Evolutionary conservation across 2,113 vertebrate genomes (phyloP).

Genomic region (Lamprotornis superbus): DNA sequence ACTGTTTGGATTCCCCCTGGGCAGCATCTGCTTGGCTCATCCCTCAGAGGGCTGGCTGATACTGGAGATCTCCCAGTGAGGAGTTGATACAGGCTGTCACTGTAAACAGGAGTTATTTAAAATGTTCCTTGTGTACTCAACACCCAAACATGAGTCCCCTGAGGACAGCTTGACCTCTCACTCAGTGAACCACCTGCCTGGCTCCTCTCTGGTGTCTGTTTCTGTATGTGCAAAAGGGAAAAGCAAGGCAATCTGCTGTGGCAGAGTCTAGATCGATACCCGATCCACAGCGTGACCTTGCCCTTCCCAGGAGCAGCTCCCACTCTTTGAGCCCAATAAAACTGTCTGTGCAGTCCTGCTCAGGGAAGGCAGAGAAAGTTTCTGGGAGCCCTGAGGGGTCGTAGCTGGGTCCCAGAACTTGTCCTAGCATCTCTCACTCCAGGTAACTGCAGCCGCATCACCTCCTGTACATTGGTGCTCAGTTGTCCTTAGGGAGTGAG

Average conservation of each 20-base stretch:
- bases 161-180: background rate
- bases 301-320: background rate
- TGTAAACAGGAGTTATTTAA: background rate
- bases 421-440: background rate
- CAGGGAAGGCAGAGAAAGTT: background rate
- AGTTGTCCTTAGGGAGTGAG: rapidly evolving
- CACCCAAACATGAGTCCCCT: background rate
- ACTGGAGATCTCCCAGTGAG: background rate
- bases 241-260: background rate
- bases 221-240: background rate
- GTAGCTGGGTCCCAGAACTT: background rate
- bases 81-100: background rate
- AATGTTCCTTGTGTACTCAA: background rate
- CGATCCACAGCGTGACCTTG: rapidly evolving
- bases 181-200: rapidly evolving
- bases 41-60: background rate
- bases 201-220: background rate
- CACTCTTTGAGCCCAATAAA: rapidly evolving
- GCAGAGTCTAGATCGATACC: background rate
- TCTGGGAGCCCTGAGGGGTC: background rate
- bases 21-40: background rate
- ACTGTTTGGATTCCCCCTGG: background rate
- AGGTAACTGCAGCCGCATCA: background rate
- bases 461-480: rapidly evolving
- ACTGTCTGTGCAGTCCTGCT: background rate